Evolutionary conservation across 2,797 vertebrate genomes (phyloP).

Genomic region (Emys orbicularis): DNA sequence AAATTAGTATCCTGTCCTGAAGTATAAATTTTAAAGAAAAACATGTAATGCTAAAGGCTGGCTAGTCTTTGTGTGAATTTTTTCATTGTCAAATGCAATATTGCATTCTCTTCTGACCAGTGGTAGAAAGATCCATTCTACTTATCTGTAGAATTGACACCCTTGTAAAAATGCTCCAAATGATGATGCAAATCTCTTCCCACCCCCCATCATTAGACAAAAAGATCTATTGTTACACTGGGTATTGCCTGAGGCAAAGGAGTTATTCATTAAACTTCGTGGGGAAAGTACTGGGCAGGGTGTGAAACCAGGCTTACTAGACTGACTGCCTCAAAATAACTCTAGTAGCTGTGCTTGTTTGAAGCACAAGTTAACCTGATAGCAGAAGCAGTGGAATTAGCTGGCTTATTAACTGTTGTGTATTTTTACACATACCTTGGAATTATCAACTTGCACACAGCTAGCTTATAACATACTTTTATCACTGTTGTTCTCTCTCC

Average conservation of each 20-base stretch:
- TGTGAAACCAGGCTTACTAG: slow-evolving; percentile 57
- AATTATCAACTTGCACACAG: background rate
- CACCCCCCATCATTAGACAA: background rate
- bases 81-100: background rate
- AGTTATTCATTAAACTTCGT: slow-evolving; percentile 73
- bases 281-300: slow-evolving; percentile 43
- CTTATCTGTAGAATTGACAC: background rate
- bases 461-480: background rate
- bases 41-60: background rate
- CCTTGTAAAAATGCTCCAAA: background rate
- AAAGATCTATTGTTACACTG: background rate
- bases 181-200: background rate
- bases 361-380: background rate
- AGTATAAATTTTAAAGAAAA: background rate
- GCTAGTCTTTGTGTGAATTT: background rate
- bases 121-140: background rate
- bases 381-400: too few relatives aligned
- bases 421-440: background rate
- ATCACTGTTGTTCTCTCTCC: background rate
- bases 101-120: background rate
- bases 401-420: background rate
- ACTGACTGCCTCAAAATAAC: slow-evolving; percentile 53
- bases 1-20: slow-evolving; percentile 11
- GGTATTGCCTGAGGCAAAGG: slow-evolving; percentile 51
- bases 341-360: slow-evolving; percentile 40